Base-by-base conservation (phyloP, 2,888 invertebrate species). In the Pheosia tremula region DNA sequence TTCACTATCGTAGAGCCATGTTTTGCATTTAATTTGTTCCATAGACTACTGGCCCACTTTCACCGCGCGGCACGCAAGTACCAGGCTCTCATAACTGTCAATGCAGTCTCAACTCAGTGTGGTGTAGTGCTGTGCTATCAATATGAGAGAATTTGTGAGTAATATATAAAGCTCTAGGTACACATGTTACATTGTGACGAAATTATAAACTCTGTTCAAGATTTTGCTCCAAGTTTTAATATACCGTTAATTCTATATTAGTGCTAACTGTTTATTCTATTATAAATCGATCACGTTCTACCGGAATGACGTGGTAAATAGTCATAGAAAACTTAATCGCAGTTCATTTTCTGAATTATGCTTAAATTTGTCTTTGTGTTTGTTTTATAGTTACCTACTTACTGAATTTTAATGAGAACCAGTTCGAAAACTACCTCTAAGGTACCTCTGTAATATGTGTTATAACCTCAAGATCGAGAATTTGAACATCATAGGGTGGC, bases 81-180 rank as follows among this genome's bases (percentile, higher is more conserved):
- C 41, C 24, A 43, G 41, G 56, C 70, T 71, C 68, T 68, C 71
- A 79, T 77, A 80, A 83, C 78, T 80, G 84, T 82, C 79, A 71
- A 62, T 68, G 56, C 61, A 57, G 50, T 68, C 58, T 47, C 4
- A 57, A 63, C 58, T 47, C 4, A 57, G 64, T 69, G 60, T 61
- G 62, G 67, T 68, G 59, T 72, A 72, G 63, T 61, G 62, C 67
- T 70, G 69, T 75, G 58, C 53, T 61, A 64, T 67, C 58, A 71
- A 68, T 64, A 84, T 82, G 81, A 73, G 74, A 68, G 85, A 86
- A 43, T 84, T 78, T 71, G 85, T 86, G 67, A 86, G 85, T 85
- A 72, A 60, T 37, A 41, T 37, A 59, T 55, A 58, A 10, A 49
- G 39, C 24, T 24, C 24, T 24, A 24, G 24, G 24, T 24, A 24